These are phyloP conservation scores for Scalopus aquaticus DNA, from an alignment of 2,113 vertebrate genomes.

Conservation along the genomic window DNA sequence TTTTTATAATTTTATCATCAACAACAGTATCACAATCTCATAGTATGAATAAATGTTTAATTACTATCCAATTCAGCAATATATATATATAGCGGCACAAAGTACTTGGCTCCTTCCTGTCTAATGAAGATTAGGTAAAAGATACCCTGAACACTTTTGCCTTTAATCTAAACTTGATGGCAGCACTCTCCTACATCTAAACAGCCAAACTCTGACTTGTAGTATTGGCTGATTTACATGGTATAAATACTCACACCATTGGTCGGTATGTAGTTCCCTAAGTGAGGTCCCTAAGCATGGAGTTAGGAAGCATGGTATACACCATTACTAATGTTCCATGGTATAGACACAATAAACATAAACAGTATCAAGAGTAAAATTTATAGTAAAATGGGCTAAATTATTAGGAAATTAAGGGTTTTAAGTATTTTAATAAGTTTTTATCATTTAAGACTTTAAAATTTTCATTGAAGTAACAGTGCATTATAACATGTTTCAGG, in stretches of 20 bases:
- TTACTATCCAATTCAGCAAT: neutral
- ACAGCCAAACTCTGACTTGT: neutral
- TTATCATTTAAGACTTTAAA: neutral
- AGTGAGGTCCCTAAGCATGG: neutral
- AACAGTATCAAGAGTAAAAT: neutral
- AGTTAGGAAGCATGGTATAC: neutral
- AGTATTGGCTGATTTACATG: neutral
- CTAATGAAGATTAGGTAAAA: neutral
- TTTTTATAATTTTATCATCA: neutral
- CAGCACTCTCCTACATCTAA: neutral
- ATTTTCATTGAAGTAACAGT: too few relatives aligned
- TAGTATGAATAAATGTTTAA: neutral
- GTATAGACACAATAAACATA: neutral
- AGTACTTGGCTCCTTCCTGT: neutral
- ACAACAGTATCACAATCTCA: neutral
- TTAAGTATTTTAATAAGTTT: neutral
- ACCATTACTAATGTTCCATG: neutral
- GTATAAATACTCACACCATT: neutral
- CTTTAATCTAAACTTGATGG: neutral
- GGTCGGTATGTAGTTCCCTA: neutral
- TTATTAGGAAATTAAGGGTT: neutral
- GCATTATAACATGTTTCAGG: too few relatives aligned
- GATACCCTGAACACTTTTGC: neutral
- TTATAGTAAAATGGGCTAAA: neutral
- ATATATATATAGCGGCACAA: neutral